Evolutionary conservation across 2,888 invertebrate genomes (phyloP), one percentile per base, ranked within the genome.

Genomic region (Cyrtodaria siliqua): DNA sequence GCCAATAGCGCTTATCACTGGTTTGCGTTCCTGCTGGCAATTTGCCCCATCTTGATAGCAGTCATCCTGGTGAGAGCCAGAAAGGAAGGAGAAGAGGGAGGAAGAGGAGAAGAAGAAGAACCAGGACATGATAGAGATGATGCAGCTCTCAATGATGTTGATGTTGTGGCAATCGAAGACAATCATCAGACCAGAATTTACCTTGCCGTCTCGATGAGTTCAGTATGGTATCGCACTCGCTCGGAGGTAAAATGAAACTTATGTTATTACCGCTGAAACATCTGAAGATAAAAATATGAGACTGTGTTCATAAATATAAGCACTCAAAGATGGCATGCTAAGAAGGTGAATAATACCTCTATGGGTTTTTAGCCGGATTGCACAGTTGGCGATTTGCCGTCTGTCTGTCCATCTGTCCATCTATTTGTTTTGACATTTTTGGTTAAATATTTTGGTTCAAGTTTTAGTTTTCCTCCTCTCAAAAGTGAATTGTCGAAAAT

Each of bases 201-300:
- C 66, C 73, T 90, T 23, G 90, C 90, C 85, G 87, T 26, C 83
- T 89, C 49, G 90, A 90, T 82, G 90, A 90, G 69, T 90, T 90
- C 60, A 89, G 89, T 71, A 89, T 89, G 88, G 83, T 89, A 14
- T 86, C 89, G 16, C 88, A 85, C 4, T 82, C 85, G 18, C 80
- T 90, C 8, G 89, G 88, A 73, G 73, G 88, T 87, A 77, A 70
- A 82, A 66, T 52, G 4, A 16, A 38, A 1, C 42, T 64, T 12
- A 38, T 44, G 16, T 16, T 16, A 44, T 44, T 18, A 18, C 3
- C 16, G 44, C 4, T 44, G 44, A 18, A 4, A 16, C n/a, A 44
- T 44, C 20, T 6, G n/a, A 9, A 16, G 6, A 20, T 44, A 44
- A 18, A 44, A 8, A 38, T 38, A n/a, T n/a, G n/a, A 8, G 6